phyloP scores from a whole-genome alignment of 2,888 invertebrate genomes.

The Gastrophysa polygoni region DNA sequence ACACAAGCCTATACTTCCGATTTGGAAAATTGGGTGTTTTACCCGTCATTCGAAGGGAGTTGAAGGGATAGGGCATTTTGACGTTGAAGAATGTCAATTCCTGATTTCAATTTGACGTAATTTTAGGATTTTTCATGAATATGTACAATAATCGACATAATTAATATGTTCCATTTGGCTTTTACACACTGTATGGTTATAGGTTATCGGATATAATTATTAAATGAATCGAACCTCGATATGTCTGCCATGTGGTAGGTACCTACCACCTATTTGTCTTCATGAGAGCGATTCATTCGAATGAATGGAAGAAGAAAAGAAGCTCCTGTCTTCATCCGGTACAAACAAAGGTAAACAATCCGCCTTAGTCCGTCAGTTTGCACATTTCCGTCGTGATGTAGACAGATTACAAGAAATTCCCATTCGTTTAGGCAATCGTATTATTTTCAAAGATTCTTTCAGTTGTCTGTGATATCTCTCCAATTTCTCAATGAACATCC shows the following conservation, averaged over 20 bases:
- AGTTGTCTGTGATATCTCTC: conserved; percentile 35
- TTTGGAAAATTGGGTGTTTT: too few relatives aligned
- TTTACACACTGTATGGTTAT: too few relatives aligned
- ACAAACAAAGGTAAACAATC: conserved; percentile 37
- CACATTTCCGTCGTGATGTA: conserved; percentile 34
- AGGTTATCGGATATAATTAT: too few relatives aligned
- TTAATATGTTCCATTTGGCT: too few relatives aligned
- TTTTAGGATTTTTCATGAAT: too few relatives aligned
- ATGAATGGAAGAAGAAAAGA: conserved; percentile 33
- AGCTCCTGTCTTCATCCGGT: conserved; percentile 44
- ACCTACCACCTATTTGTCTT: conserved; percentile 21
- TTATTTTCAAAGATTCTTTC: conserved; percentile 38
- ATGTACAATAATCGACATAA: too few relatives aligned
- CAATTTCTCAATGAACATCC: conserved; percentile 37
- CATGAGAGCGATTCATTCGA: conserved; percentile 1
- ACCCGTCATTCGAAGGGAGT: too few relatives aligned
- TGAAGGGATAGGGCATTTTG: too few relatives aligned
- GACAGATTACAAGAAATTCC: conserved; percentile 33
- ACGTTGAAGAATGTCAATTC: too few relatives aligned
- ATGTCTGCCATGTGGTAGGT: conserved; percentile 4
- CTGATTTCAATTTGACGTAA: too few relatives aligned
- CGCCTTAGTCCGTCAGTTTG: conserved; percentile 34
- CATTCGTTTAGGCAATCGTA: conserved; percentile 33
- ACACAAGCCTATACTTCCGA: too few relatives aligned
- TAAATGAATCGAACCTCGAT: not conserved